Conservation (phyloP, 2,888 invertebrate species). For the Polydrusus pterygomalis region DNA sequence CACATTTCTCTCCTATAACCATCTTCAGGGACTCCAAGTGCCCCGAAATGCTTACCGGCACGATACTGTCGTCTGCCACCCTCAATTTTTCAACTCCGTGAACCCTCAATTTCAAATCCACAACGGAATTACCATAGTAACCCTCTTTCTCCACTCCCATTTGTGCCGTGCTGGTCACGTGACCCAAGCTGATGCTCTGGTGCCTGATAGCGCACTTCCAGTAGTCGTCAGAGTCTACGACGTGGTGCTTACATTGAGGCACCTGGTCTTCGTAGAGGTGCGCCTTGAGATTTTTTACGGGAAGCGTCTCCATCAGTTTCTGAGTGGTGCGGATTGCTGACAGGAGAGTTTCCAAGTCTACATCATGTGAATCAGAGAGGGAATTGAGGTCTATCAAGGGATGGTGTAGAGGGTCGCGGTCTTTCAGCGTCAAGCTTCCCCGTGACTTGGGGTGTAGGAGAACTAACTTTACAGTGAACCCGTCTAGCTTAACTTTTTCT, state of each 20-base stretch:
- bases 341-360: constrained; percentile 78
- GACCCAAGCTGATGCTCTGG: constrained; percentile 61
- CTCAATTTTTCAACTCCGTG: constrained; percentile 77
- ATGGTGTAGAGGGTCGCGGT: constrained; percentile 82
- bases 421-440: constrained; percentile 81
- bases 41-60: constrained; percentile 78
- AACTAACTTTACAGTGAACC: constrained; percentile 78
- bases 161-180: constrained; percentile 77
- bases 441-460: constrained; percentile 84
- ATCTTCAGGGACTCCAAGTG: constrained; percentile 82
- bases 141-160: constrained; percentile 81
- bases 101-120: constrained; percentile 78
- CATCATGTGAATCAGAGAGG: constrained; percentile 76
- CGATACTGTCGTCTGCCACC: constrained; percentile 82
- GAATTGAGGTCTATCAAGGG: constrained; percentile 90
- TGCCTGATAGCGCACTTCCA: constrained; percentile 78
- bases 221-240: constrained; percentile 75
- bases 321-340: constrained; percentile 76
- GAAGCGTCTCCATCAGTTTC: constrained; percentile 75
- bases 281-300: constrained; percentile 76
- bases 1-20: constrained; percentile 83
- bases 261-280: constrained; percentile 67
- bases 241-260: constrained; percentile 73
- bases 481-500: constrained; percentile 64
- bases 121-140: constrained; percentile 73